Conservation (phyloP, 2,797 vertebrate genomes). For the Lepus townsendii region DNA sequence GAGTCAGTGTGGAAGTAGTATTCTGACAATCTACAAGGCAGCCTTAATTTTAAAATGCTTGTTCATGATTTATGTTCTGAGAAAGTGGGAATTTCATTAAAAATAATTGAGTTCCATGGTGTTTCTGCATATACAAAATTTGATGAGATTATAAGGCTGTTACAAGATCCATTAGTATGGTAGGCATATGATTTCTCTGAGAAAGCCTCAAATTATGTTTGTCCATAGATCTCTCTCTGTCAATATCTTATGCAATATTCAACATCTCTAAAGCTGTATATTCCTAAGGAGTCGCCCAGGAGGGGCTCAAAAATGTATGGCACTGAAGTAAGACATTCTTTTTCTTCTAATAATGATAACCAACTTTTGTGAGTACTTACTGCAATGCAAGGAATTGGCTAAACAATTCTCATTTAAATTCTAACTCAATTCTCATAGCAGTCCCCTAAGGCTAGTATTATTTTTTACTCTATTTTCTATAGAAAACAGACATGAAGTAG, state of each 20-base stretch:
- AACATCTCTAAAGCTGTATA: not conserved
- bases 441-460: not conserved
- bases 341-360: not conserved
- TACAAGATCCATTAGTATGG: not conserved
- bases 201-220: not conserved
- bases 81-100: conserved; percentile 55
- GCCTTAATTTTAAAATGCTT: conserved; percentile 39
- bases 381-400: not conserved
- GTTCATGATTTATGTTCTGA: conserved; percentile 63
- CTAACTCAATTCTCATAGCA: not conserved
- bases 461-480: conserved; percentile 23
- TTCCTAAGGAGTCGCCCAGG: not conserved
- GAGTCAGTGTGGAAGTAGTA: conserved; percentile 49
- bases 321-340: not conserved
- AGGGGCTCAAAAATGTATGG: not conserved
- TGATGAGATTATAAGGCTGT: conserved; percentile 5
- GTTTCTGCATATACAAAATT: conserved; percentile 42
- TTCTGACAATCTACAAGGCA: conserved; percentile 53
- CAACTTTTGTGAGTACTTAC: not conserved
- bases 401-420: not conserved
- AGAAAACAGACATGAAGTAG: not conserved
- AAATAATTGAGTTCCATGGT: conserved; percentile 40
- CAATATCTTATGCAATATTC: not conserved
- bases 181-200: not conserved
- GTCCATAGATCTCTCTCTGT: not conserved